phyloP scores from a whole-genome alignment of 2,797 vertebrate species.

The Phoxinus dragarum region DNA sequence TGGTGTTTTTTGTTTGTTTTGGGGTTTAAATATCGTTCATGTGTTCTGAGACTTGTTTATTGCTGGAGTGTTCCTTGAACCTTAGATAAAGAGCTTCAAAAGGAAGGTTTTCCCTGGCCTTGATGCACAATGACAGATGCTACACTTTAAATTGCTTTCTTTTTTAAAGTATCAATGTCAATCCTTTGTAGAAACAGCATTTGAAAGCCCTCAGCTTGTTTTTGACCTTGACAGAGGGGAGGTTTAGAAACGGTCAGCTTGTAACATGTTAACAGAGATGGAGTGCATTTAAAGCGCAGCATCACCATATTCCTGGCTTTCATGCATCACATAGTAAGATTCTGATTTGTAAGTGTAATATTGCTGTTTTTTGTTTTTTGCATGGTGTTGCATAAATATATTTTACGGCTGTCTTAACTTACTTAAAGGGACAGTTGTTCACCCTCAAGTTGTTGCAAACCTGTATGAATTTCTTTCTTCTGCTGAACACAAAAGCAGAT shows the following conservation, averaged over 20 bases:
- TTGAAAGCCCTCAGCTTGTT: not conserved
- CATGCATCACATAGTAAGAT: not conserved
- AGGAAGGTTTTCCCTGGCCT: not conserved
- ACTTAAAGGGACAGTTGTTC: not conserved
- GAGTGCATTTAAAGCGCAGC: slow-evolving; percentile 13
- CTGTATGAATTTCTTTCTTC: no score
- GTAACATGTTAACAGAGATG: slow-evolving; percentile 10
- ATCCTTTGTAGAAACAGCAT: not conserved
- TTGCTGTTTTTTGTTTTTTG: not conserved
- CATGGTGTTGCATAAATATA: not conserved
- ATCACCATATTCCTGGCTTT: slow-evolving; percentile 23
- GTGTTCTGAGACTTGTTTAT: not conserved
- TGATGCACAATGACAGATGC: not conserved
- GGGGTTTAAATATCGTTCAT: not conserved
- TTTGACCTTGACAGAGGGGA: slow-evolving; percentile 35
- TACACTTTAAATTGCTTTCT: not conserved
- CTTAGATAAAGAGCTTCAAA: not conserved
- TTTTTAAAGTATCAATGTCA: not conserved
- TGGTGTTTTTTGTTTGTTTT: not conserved
- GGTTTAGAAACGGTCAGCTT: slow-evolving; percentile 23
- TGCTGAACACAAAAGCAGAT: no score
- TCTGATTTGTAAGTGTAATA: not conserved
- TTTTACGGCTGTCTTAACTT: no score
- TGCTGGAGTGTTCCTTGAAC: not conserved
- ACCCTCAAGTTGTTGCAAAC: no score